phyloP scores from a whole-genome alignment of 2,888 invertebrate genomes.

The Perizoma flavofasciatum region DNA sequence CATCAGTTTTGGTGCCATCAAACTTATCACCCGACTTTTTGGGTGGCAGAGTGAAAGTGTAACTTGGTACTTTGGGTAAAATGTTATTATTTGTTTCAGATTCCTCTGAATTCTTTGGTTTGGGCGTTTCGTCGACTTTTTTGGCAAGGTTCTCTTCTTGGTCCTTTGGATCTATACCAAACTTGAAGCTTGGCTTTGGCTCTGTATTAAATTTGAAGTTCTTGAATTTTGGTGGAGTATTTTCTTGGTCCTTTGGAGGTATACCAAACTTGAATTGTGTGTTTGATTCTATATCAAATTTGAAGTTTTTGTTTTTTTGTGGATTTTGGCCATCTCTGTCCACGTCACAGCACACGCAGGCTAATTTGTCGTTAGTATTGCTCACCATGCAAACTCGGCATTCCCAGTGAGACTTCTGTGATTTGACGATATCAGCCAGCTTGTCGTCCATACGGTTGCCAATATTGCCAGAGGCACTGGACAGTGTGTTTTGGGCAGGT shows the following conservation, averaged over 20 bases:
- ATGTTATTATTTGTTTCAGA: constrained; percentile 68
- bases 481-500: constrained; percentile 8
- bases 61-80: constrained; percentile 54
- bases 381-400: constrained; percentile 64
- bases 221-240: constrained; percentile 15
- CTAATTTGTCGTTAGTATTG: constrained; percentile 55
- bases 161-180: constrained; percentile 61
- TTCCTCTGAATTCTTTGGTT: constrained; percentile 43
- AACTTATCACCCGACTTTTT: constrained; percentile 44
- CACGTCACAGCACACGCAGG: constrained; percentile 66
- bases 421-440: constrained; percentile 47
- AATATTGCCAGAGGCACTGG: constrained; percentile 13
- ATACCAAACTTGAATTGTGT: constrained; percentile 61
- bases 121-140: constrained; percentile 33
- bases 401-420: constrained; percentile 64
- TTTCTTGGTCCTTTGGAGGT: constrained; percentile 15
- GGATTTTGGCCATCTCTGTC: constrained; percentile 34
- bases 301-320: constrained; percentile 44
- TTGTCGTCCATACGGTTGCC: constrained; percentile 37
- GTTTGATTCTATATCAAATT: constrained; percentile 53
- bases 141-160: constrained; percentile 47
- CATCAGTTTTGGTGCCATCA: constrained; percentile 33
- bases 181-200: constrained; percentile 58
- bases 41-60: constrained; percentile 50
- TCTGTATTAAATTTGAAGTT: constrained; percentile 59